Base-by-base conservation (phyloP, 2,888 invertebrate genomes). In the Caenorhabditis sinica region DNA sequence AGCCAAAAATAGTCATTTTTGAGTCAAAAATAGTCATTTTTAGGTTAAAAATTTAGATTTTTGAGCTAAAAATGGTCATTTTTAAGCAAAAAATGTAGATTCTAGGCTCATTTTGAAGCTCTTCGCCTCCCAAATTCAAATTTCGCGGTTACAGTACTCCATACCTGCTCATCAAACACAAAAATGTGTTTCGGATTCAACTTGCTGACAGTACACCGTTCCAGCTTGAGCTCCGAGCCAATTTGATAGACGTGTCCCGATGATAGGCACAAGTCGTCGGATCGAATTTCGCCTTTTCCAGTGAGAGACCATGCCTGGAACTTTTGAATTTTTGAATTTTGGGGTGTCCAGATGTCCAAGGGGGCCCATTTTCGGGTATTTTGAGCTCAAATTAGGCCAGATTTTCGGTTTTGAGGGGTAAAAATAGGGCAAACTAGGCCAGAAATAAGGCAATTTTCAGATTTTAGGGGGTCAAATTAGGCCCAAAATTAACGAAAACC, bases 231-330 rank as follows among this genome's bases (percentile, higher is more conserved):
- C 20, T 79, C 80, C 28, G 83, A 82, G 61, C 83, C 82, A 43
- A 82, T 58, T 49, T 77, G 76, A 66, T 68, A 83, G 40, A 79
- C 82, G 20, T 83, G 75, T 6, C 86, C 87, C 13, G 87, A 86
- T 0, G 91, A 86, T 25, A 93, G 83, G 82, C 93, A 93, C 20
- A 90, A 73, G 69, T 93, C 93, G 71, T 93, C 93, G 5, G 91
- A 89, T 30, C 92, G 88, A 25, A 93, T 82, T 72, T 92, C 91
- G n/a, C 92, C 92, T 51, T 83, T 85, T 20, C 82, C 86, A 30
- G 92, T 92, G 15, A 91, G 82, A 20, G 90, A 87, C 92, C 92
- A 93, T 5, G 92, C 92, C 91, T 92, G 72, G 36, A 87, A 82
- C 28, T 63, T 51, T 15, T 75, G 23, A 17, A 56, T 8, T 45